Evolutionary conservation across 2,888 invertebrate genomes (phyloP), one percentile per base, ranked within the genome.

Genomic region (Lypha dubia): DNA sequence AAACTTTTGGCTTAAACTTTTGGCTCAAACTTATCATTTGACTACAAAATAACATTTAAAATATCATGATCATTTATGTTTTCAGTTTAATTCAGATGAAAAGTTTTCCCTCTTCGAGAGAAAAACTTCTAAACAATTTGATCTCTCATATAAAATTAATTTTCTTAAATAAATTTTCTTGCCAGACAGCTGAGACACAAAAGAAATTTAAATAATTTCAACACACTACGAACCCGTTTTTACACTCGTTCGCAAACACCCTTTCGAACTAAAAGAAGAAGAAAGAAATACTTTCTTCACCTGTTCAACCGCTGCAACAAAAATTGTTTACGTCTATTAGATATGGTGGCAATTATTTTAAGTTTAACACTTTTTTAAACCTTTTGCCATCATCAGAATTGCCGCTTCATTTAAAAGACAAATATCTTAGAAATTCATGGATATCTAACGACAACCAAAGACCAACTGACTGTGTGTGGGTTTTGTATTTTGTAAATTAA

Each of bases 341-440:
- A 68, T 17, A 77, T 38, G 62, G 79, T 63, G 80, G 76, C 67
- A 71, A 80, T 80, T 49, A 81, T 80, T 81, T 80, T 53, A 79
- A 81, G 58, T 81, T 77, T 77, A 81, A 84, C 80, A 81, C 81
- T 77, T 79, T 77, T 65, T 68, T 60, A 38, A 76, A 71, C 74
- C 62, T 68, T 68, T 80, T 84, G n/a, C n/a, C n/a, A n/a, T 70
- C 73, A 70, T 75, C 20, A 62, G 38, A 75, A 68, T 62, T 70
- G 62, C 79, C 77, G 79, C 73, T 49, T 38, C n/a, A 60, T 41
- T 41, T 62, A 4, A 35, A 53, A 15, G 6, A 20, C 11, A 56
- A 56, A 17, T 13, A 65, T 56, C 56, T 44, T 22, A 38, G 17
- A 38, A 53, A 51, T 9, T 28, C 20, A 44, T 20, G 68, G 11